A percentile compares a stretch with the other conserved stretches of the same genome.
Conservation (phyloP, 2,797 vertebrate genomes). For the Apogon hyalosoma region DNA sequence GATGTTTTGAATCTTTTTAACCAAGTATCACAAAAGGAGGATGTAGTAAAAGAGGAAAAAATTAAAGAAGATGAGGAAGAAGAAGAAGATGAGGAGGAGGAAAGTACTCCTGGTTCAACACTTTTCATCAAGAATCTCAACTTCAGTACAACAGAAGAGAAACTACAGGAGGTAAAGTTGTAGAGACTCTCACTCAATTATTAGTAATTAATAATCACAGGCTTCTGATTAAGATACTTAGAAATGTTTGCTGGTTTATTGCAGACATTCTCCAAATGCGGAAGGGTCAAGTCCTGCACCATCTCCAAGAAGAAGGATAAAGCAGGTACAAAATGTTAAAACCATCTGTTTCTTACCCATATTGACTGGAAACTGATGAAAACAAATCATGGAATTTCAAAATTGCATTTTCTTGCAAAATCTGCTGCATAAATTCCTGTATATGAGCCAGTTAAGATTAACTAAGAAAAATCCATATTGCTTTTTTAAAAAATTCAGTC, state of each 20-base stretch:
- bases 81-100: conserved; percentile 84
- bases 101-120: conserved; percentile 89
- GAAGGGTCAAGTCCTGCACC: conserved; percentile 89
- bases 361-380: no score
- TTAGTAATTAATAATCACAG: not conserved
- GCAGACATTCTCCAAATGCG: conserved; percentile 92
- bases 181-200: not conserved
- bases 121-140: conserved; percentile 97
- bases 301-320: conserved; percentile 95
- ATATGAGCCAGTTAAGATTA: no score
- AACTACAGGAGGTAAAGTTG: conserved; percentile 83
- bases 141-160: conserved; percentile 91
- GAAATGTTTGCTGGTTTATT: conserved; percentile 29
- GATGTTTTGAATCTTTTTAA: conserved; percentile 6
- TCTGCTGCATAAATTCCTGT: no score
- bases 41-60: conserved; percentile 53
- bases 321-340: conserved; percentile 82
- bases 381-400: no score
- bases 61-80: conserved; percentile 39
- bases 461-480: not conserved
- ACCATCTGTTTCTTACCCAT: no score
- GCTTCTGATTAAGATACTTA: not conserved
- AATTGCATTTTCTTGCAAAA: no score
- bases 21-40: conserved; percentile 56
- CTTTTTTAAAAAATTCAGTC: not conserved